Percentiles rank a stretch among this genome's conserved stretches.
Conservation (phyloP, 2,888 invertebrate species). For the Chironomus riparius region DNA sequence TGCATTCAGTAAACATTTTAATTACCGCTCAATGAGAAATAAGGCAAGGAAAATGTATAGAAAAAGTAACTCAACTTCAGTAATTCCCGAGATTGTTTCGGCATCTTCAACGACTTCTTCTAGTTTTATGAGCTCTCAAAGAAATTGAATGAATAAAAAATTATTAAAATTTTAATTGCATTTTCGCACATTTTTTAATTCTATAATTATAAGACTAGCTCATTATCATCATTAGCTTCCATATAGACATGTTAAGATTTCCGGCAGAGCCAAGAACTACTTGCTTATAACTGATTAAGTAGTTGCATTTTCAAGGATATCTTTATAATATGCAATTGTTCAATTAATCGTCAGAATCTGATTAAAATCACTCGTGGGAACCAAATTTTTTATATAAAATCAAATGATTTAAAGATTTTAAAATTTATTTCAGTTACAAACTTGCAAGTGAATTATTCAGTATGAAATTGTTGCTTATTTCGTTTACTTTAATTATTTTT, state of each 20-base stretch:
- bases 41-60: constrained; percentile 16
- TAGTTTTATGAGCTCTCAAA: background rate
- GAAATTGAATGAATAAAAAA: too few relatives aligned
- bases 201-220: background rate
- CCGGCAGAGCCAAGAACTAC: background rate
- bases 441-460: background rate
- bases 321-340: too few relatives aligned
- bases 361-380: too few relatives aligned
- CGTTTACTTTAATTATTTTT: background rate
- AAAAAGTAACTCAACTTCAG: constrained; percentile 5
- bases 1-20: constrained; percentile 15
- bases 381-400: too few relatives aligned
- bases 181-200: background rate
- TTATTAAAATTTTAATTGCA: background rate
- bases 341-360: too few relatives aligned
- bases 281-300: background rate
- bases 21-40: constrained; percentile 23
- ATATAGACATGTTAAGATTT: background rate
- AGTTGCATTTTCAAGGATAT: background rate
- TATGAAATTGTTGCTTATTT: background rate
- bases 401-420: too few relatives aligned
- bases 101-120: background rate
- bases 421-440: too few relatives aligned
- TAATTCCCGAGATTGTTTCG: too few relatives aligned
- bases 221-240: background rate